Evolutionary conservation across 2,113 vertebrate species (phyloP), one percentile per base, ranked within the genome.

Genomic region (Otus sunia): DNA sequence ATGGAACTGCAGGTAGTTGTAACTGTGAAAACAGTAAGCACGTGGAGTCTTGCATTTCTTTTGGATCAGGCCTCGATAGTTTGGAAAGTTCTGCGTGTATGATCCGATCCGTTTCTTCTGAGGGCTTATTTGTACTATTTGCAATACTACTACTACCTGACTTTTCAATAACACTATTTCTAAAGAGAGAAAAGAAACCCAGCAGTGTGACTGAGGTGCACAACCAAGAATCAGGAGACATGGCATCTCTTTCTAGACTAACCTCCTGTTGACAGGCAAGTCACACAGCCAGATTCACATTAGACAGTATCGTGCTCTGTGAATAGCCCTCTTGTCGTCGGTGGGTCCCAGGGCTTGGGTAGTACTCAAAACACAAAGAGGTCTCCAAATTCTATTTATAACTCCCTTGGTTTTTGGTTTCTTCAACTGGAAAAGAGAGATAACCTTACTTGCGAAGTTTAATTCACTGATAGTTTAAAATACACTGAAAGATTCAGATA

Each of bases 41-140:
- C 1, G 0, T 4, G 0, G 10, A 39, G 15, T 34, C 36, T 56
- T 18, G 25, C 16, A 21, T 55, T 50, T 56, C 25, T 34, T 62
- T 78, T 47, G 18, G 15, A 63, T 29, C n/a, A n/a, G n/a, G 16
- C 17, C 43, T 68, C 41, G 36, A 45, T 25, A 39, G 23, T 84
- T 53, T 3, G 3, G 29, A 50, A 91, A 90, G 71, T 67, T 63
- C 27, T 47, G 5, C 1, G 0, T 9, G 6, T 39, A 6, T 39
- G 55, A 60, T 47, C 27, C 37, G 23, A 22, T 37, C 22, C 8
- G 10, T 43, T 90, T 71, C 5, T 37, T 55, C 25, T 4, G 6
- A 55, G 36, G 13, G 27, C 25, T 27, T 43, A 6, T 69, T 84
- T 62, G 10, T 47, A n/a, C 30, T 21, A 23, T 53, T 29, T 52